These are phyloP conservation scores for Brachionus paranguensis DNA, from an alignment of 1,140 invertebrate species.

Conservation along the genomic window DNA sequence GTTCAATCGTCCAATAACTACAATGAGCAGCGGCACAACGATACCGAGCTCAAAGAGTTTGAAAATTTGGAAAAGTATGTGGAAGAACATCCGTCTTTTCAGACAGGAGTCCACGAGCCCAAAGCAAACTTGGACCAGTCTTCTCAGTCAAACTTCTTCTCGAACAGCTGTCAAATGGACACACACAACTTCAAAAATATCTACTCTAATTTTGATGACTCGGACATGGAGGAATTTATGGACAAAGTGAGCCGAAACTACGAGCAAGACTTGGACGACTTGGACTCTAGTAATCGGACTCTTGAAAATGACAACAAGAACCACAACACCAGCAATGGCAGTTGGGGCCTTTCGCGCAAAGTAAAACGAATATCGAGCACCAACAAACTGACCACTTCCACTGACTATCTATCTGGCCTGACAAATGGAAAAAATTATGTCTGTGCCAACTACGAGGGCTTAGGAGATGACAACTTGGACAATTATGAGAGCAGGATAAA, in stretches of 20 bases:
- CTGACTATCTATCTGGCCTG: neutral
- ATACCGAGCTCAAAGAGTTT: conserved; percentile 52
- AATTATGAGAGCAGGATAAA: neutral
- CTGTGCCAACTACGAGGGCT: neutral
- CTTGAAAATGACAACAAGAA: neutral
- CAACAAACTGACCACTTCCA: neutral
- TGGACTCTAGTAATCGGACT: neutral
- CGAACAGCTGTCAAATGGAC: neutral
- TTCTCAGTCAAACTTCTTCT: neutral
- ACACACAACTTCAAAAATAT: neutral
- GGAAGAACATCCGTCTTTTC: conserved; percentile 52
- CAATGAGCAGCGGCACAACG: conserved; percentile 43
- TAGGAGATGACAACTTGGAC: neutral
- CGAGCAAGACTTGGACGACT: neutral
- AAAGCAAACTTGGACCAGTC: neutral
- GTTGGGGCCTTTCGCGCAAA: neutral
- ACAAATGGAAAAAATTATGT: neutral
- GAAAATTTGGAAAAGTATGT: conserved; percentile 52
- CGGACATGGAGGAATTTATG: neutral
- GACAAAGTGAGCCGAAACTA: neutral
- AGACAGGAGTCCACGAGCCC: conserved; percentile 41
- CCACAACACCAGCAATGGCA: neutral
- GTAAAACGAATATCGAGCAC: neutral
- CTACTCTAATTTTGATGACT: neutral
- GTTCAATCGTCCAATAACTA: neutral